Base-by-base conservation (phyloP, 2,888 invertebrate genomes). In the Coelogynopora nodosa region DNA sequence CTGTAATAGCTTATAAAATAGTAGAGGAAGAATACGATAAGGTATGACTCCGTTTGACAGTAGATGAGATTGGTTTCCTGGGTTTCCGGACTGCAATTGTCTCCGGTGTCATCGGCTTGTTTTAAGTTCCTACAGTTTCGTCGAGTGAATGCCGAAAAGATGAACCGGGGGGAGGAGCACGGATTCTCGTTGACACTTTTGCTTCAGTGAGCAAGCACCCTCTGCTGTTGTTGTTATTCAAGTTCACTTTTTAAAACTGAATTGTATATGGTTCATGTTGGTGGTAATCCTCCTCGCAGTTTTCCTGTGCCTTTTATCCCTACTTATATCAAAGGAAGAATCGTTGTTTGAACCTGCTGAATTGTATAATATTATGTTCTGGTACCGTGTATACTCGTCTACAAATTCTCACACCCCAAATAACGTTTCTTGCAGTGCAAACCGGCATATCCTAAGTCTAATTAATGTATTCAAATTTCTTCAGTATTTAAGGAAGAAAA, bases 71-170 rank as follows among this genome's bases (percentile, higher is more conserved):
- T 26, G 74, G 74, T 74, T 74, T 74, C 74, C 74, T 74, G 74
- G 23, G 10, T 74, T 74, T 74, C 74, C 74, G 74, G 74, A 26
- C 23, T 23, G 74, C 74, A 23, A 74, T 74, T 74, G 74, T 74
- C 74, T 74, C 74, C 23, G 27, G 74, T 74, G 74, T 74, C 74
- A 74, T 74, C 74, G 74, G 74, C 74, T 74, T 74, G 74, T 74
- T 74, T 74, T 74, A 74, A 74, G 74, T 74, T 23, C 5, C 74
- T 10, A 5, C 74, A 74, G 23, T 74, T 26, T 23, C 10, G 74
- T 74, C 74, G 74, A 74, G 27, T 23, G 74, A 74, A 13, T 74
- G 23, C 74, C 74, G 74, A 74, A 23, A 18, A 49, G 49, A 18
- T 5, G 49, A 5, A 49, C 10, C 10, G 18, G 18, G 49, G 49